Evolutionary conservation across 53 echinoderm and acorn worm genomes (phyloP).

Genomic region (Stichopus horrens): DNA sequence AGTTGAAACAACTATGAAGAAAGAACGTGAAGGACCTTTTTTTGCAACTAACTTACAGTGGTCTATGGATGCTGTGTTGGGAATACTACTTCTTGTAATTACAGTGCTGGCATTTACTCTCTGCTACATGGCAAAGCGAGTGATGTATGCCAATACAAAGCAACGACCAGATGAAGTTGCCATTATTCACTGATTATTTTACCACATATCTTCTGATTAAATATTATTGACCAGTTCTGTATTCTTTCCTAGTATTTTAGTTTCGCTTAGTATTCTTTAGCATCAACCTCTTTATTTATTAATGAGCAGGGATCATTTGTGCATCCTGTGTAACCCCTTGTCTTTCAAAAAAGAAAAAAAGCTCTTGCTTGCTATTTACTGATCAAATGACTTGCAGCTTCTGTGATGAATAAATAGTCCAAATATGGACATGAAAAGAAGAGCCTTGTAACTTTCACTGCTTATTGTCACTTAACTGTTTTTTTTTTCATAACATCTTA

Average conservation of each 20-base stretch:
- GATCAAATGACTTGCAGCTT: background rate
- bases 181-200: conserved; percentile 18
- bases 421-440: background rate
- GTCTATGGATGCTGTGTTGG: conserved; percentile 21
- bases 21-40: background rate
- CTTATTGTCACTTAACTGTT: background rate
- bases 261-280: too few species aligned
- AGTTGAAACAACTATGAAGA: conserved; percentile 13
- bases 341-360: too few species aligned
- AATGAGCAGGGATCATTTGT: too few species aligned
- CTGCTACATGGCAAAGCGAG: conserved; percentile 3
- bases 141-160: background rate
- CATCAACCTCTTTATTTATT: too few species aligned
- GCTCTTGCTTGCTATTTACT: too few species aligned
- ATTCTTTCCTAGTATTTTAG: too few species aligned
- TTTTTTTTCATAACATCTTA: too few species aligned
- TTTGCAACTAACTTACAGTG: background rate
- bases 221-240: too few species aligned
- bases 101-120: conserved; percentile 14
- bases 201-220: background rate
- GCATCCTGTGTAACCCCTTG: too few species aligned
- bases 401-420: background rate
- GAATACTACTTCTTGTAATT: conserved; percentile 14
- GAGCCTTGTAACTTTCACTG: background rate
- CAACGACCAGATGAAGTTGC: conserved; percentile 25